Evolutionary conservation across 2,797 vertebrate species (phyloP).

Genomic region (Cercopithecus hamlyni): DNA sequence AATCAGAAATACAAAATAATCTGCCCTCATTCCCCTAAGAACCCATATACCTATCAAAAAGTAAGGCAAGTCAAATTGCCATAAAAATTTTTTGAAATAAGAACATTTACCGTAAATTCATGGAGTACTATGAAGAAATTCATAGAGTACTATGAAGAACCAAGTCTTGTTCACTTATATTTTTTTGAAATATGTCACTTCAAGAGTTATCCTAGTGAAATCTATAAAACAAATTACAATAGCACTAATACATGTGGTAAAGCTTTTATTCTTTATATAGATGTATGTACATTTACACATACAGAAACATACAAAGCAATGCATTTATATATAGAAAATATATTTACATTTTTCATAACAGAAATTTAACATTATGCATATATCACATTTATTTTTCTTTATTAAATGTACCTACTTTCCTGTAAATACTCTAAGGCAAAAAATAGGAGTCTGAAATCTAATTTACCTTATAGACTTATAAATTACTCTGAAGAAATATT

Average conservation of each 20-base stretch:
- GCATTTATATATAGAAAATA: constrained; percentile 58
- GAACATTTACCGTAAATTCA: constrained; percentile 22
- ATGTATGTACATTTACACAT: constrained; percentile 37
- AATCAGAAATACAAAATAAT: constrained; percentile 16
- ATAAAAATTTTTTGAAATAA: constrained; percentile 32
- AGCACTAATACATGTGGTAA: constrained; percentile 23
- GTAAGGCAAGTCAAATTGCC: background rate
- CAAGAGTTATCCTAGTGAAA: constrained; percentile 63
- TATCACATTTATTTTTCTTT: constrained; percentile 9
- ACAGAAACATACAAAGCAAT: constrained; percentile 15
- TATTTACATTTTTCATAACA: constrained; percentile 29
- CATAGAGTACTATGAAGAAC: background rate
- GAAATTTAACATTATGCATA: background rate
- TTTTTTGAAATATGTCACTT: constrained; percentile 62
- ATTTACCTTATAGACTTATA: constrained; percentile 52
- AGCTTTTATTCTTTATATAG: constrained; percentile 42
- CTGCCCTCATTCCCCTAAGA: background rate
- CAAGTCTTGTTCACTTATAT: constrained; percentile 38
- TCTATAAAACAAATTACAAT: constrained; percentile 56
- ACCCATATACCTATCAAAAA: background rate
- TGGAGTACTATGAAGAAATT: constrained; percentile 32
- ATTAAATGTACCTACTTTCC: constrained; percentile 3
- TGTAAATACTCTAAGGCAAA: constrained; percentile 58
- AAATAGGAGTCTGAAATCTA: constrained; percentile 50
- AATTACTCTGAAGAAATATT: constrained; percentile 48